Evolutionary conservation across 2,888 invertebrate genomes (phyloP).

Genomic region (Neoitamus cyanurus): DNA sequence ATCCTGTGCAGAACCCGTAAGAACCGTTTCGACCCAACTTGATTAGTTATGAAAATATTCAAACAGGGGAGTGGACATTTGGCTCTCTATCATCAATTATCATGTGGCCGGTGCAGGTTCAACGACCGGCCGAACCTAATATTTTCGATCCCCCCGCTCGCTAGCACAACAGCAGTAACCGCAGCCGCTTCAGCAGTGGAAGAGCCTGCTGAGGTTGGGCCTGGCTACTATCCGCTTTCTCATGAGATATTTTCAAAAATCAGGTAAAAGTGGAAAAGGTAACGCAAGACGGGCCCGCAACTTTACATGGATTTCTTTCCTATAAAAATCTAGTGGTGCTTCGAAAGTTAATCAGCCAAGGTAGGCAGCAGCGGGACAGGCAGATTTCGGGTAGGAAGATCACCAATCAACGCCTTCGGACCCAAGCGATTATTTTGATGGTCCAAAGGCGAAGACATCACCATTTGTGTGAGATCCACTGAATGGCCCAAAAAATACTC

Average conservation of each 20-base stretch:
- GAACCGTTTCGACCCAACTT: not conserved
- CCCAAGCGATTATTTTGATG: not conserved
- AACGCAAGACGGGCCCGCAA: not conserved
- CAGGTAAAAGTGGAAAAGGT: conserved; percentile 33
- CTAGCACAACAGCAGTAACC: not conserved
- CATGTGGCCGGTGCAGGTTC: conserved; percentile 5
- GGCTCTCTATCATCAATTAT: conserved; percentile 20
- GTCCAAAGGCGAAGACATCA: conserved; percentile 26
- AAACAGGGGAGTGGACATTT: not conserved
- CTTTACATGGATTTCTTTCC: not conserved
- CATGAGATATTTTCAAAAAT: conserved; percentile 11
- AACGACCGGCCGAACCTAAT: conserved; percentile 14
- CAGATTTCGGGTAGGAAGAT: conserved; percentile 33
- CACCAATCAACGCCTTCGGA: conserved; percentile 32
- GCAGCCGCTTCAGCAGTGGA: not conserved
- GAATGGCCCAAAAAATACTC: conserved; percentile 22
- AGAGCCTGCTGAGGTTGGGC: not conserved
- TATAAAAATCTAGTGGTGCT: conserved; percentile 7
- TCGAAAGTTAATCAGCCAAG: conserved; percentile 35
- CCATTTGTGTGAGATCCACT: conserved; percentile 31
- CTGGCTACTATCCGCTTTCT: conserved; percentile 16
- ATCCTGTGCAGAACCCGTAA: not conserved
- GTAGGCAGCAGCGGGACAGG: not conserved
- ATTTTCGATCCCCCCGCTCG: conserved; percentile 8
- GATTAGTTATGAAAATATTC: conserved; percentile 5